phyloP scores from a whole-genome alignment of 2,797 vertebrate genomes.

The Coreius guichenoti region DNA sequence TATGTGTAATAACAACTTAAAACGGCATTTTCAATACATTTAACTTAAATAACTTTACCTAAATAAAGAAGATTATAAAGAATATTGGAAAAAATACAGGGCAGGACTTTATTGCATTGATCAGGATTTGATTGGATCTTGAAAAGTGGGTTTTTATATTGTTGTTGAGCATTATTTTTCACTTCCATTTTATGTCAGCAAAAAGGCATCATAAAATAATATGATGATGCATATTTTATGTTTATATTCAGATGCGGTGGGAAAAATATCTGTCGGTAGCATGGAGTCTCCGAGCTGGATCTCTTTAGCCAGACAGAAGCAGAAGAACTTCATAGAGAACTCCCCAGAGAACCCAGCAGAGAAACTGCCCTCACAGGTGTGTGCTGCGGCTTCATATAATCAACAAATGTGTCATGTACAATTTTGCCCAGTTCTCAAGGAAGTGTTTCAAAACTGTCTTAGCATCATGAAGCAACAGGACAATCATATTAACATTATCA shows the following conservation, averaged over 20 bases:
- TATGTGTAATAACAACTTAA: neutral
- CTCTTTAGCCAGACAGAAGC: constrained; percentile 85
- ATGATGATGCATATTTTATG: neutral
- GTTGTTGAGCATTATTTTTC: neutral
- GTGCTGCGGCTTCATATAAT: neutral
- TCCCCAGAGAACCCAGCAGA: constrained; percentile 71
- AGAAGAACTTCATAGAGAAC: constrained; percentile 80
- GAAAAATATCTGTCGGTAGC: constrained; percentile 47
- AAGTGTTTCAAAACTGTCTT: neutral
- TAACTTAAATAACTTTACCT: neutral
- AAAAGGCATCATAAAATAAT: neutral
- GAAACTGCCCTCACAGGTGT: constrained; percentile 54
- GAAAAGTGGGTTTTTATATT: neutral
- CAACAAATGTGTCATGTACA: constrained; percentile 29
- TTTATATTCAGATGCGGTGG: constrained; percentile 65
- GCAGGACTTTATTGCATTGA: neutral
- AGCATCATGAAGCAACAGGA: constrained; percentile 13
- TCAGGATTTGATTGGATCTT: neutral
- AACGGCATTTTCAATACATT: neutral
- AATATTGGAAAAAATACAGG: neutral
- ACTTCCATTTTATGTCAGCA: neutral
- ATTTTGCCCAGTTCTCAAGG: neutral
- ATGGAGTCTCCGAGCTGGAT: constrained; percentile 82
- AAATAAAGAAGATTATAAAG: neutral
- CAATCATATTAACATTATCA: neutral